These are phyloP conservation scores for Corvus moneduloides DNA, from an alignment of 2,113 vertebrate species.

Conservation along the genomic window DNA sequence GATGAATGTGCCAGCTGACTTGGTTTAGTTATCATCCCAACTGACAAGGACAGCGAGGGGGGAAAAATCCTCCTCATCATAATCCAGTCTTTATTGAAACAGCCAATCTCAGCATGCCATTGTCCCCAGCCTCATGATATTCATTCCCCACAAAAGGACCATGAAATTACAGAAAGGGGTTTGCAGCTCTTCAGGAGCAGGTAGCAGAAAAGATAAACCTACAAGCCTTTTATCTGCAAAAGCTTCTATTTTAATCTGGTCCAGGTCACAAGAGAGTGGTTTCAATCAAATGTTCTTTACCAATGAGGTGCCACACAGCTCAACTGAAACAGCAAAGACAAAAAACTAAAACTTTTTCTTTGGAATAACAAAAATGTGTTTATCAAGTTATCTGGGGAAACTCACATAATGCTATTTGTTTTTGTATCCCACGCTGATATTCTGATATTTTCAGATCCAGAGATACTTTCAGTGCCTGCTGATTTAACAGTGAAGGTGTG, in stretches of 20 bases:
- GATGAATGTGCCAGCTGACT: background rate
- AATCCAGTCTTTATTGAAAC: constrained; percentile 43
- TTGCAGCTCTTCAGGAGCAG: background rate
- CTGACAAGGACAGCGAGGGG: background rate
- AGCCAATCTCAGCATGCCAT: constrained; percentile 14
- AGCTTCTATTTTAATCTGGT: background rate
- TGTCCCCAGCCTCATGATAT: background rate
- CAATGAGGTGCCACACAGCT: background rate
- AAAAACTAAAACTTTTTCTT: background rate
- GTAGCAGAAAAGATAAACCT: constrained; percentile 35
- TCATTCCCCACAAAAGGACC: constrained; percentile 29
- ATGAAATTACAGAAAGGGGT: constrained; percentile 20
- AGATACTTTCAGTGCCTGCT: background rate
- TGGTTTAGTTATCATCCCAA: background rate
- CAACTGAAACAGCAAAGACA: background rate
- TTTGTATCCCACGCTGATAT: background rate
- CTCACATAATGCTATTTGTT: background rate
- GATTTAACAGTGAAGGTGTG: background rate
- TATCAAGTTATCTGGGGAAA: background rate
- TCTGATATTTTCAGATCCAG: background rate
- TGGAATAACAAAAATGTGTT: background rate
- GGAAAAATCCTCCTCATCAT: background rate
- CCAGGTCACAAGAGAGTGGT: background rate
- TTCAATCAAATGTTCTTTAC: background rate
- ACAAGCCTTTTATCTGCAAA: constrained; percentile 16